phyloP scores from a whole-genome alignment of 2,888 invertebrate genomes.

The Muscina levida region DNA sequence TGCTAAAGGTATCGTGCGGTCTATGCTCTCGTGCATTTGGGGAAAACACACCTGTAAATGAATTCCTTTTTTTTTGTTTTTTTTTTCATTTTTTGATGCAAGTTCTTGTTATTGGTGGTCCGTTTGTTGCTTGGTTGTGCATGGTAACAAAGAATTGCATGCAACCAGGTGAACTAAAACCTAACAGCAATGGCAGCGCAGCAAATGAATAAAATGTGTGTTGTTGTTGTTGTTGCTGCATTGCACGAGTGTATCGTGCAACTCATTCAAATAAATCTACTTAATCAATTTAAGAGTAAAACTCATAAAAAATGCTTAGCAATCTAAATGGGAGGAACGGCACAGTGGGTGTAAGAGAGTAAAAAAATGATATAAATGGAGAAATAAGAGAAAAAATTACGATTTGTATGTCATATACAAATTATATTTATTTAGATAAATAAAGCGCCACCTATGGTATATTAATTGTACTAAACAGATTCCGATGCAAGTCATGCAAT shows the following conservation, averaged over 20 bases:
- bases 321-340: not conserved
- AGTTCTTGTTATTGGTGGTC: not conserved
- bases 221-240: not conserved
- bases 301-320: constrained; percentile 37
- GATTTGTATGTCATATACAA: too few species aligned
- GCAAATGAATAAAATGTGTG: not conserved
- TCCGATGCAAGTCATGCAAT: too few species aligned
- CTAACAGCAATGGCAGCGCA: not conserved
- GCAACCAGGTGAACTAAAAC: constrained; percentile 26
- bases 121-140: constrained; percentile 14
- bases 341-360: constrained; percentile 22
- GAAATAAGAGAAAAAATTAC: too few species aligned
- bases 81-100: not conserved
- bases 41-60: constrained; percentile 57
- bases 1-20: constrained; percentile 25
- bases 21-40: constrained; percentile 40
- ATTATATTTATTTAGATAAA: too few species aligned
- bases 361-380: too few species aligned
- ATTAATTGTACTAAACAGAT: too few species aligned
- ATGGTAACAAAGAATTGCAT: constrained; percentile 12
- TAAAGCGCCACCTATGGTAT: too few species aligned
- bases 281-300: constrained; percentile 59
- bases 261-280: constrained; percentile 46
- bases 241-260: constrained; percentile 20
- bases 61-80: constrained; percentile 36